These are phyloP conservation scores for Gallinago solitaria DNA, from an alignment of 2,797 vertebrate species.

Conservation along the genomic window DNA sequence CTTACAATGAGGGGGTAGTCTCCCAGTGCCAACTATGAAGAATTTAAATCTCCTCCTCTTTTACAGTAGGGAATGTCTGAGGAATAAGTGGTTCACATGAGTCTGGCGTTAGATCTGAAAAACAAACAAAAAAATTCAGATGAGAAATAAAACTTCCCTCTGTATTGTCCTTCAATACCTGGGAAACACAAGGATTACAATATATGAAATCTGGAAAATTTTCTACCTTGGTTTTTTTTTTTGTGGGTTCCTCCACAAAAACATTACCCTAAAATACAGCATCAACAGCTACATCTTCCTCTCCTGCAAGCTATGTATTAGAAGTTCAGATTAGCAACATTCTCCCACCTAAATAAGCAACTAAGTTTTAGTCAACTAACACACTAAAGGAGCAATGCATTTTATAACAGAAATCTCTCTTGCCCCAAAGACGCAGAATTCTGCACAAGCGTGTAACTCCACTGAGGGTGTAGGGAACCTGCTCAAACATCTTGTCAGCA, in stretches of 20 bases:
- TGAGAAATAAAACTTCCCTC: background rate
- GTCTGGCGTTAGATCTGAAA: background rate
- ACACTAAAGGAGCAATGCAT: background rate
- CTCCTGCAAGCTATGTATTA: background rate
- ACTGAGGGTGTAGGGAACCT: background rate
- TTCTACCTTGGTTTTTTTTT: background rate
- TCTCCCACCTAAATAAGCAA: background rate
- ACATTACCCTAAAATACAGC: background rate
- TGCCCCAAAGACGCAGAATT: background rate
- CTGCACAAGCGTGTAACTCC: background rate
- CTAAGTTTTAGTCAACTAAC: background rate
- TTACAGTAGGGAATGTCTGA: background rate
- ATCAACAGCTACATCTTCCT: background rate
- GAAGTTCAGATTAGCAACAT: background rate
- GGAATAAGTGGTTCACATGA: background rate
- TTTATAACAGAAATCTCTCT: background rate
- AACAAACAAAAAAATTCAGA: background rate
- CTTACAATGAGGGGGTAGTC: background rate
- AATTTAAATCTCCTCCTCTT: background rate
- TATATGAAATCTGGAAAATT: background rate
- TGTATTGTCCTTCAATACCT: background rate
- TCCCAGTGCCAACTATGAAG: background rate
- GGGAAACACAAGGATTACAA: background rate
- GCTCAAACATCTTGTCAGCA: background rate
- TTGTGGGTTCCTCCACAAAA: background rate